Evolutionary conservation across 2,888 invertebrate genomes (phyloP), one percentile per base, ranked within the genome.

Genomic region (Camptogramma bilineatum): DNA sequence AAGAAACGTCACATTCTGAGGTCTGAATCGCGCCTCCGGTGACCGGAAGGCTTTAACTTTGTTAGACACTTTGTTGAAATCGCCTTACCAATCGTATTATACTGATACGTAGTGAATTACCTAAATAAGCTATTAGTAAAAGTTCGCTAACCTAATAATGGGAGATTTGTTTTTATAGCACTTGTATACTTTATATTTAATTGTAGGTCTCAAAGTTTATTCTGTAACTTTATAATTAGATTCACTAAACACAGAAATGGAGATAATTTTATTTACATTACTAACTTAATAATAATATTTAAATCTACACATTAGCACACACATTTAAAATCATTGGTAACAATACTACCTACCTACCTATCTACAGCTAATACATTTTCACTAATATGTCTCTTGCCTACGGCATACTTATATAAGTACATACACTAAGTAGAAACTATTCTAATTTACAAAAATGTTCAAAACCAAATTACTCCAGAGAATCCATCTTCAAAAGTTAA

Each of bases 331-430:
- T 24, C 16, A 54, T 44, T 46, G 21, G 24, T 28, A 28, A 28
- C 16, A 28, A 55, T n/a, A 39, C 17, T 10, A 9, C 3, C 13
- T 10, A 34, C 34, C 34, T 16, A 21, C 28, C 8, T 64, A 64
- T 52, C 56, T 61, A 65, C 61, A 67, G 21, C 46, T 65, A 63
- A 62, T 62, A 62, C 54, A 62, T 58, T 67, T 72, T 73, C 73
- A 73, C 73, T 73, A 73, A 64, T 71, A 69, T 65, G 73, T 73
- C 73, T 62, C 64, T 47, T 68, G 53, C 44, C 52, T 62, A 62
- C 52, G 46, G 54, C 44, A 50, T 44, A 56, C 28, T 18, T 42
- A 61, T 54, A n/a, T n/a, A n/a, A n/a, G 50, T 52, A 52, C 48
- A 60, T 54, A 4, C n/a, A n/a, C 10, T 44, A 39, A 1, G 10